These are phyloP conservation scores for Caenorhabditis zanzibari DNA, from an alignment of 2,888 invertebrate genomes.

Conservation along the genomic window DNA sequence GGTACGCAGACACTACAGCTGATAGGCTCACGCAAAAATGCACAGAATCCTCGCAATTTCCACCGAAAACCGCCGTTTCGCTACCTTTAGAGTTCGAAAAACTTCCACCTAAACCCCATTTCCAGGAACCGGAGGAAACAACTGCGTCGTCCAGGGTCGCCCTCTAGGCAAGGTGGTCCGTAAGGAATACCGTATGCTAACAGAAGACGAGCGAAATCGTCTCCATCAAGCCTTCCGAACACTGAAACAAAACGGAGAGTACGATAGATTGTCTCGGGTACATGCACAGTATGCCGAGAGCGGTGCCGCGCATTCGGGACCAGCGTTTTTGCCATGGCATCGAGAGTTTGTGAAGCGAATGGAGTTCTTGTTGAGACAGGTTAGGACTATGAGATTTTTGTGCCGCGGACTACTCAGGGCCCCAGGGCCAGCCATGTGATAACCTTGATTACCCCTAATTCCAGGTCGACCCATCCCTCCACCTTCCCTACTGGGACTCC, in stretches of 20 bases:
- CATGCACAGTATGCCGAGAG: slow-evolving; percentile 67
- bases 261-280: slow-evolving; percentile 65
- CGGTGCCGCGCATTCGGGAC: slow-evolving; percentile 74
- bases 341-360: slow-evolving; percentile 72
- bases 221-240: slow-evolving; percentile 72
- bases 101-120: no score
- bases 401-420: no score
- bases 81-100: no score
- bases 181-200: slow-evolving; percentile 76
- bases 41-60: no score
- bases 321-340: slow-evolving; percentile 72
- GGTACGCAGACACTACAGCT: no score
- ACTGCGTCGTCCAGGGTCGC: slow-evolving; percentile 67
- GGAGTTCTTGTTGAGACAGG: slow-evolving; percentile 69
- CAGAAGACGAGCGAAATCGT: slow-evolving; percentile 70
- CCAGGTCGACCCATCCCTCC: slow-evolving; percentile 81
- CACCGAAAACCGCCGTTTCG: no score
- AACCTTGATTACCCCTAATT: neutral
- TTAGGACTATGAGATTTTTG: slow-evolving; percentile 34
- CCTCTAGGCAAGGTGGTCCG: slow-evolving; percentile 64
- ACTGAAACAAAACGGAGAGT: slow-evolving; percentile 67
- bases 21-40: neutral
- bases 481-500: slow-evolving; percentile 84
- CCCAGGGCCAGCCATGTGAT: no score
- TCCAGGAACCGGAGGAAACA: slow-evolving; percentile 64